These are phyloP conservation scores for Nothura maculosa DNA, from an alignment of 2,797 vertebrate species.

Conservation along the genomic window DNA sequence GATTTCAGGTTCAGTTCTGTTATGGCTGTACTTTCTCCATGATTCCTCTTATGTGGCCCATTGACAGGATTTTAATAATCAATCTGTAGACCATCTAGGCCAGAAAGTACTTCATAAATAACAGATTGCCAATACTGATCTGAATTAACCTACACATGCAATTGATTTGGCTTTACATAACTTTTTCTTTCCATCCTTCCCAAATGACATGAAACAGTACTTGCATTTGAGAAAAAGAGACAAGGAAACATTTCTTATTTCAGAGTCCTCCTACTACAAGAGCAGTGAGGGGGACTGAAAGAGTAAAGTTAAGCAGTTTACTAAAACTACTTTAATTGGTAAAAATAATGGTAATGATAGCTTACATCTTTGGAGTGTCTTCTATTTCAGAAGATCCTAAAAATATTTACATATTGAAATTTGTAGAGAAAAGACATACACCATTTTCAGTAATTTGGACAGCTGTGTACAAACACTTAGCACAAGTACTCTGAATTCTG, in stretches of 20 bases:
- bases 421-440: neutral
- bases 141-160: slow-evolving; percentile 64
- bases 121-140: slow-evolving; percentile 63
- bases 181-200: neutral
- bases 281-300: neutral
- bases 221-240: neutral
- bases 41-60: slow-evolving; percentile 9
- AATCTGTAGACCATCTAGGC: slow-evolving; percentile 12
- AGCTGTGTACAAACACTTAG: neutral
- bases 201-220: neutral
- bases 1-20: neutral
- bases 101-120: slow-evolving; percentile 76
- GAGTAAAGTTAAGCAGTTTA: neutral
- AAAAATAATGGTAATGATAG: neutral
- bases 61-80: slow-evolving; percentile 73
- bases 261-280: neutral
- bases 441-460: neutral
- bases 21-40: slow-evolving; percentile 26
- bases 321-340: neutral
- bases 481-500: neutral
- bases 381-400: slow-evolving; percentile 4
- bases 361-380: neutral
- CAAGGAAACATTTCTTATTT: neutral
- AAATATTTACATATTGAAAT: neutral
- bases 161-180: slow-evolving; percentile 15